Conservation (phyloP, 2,113 vertebrate species). For the Ancistrus triradiatus region DNA sequence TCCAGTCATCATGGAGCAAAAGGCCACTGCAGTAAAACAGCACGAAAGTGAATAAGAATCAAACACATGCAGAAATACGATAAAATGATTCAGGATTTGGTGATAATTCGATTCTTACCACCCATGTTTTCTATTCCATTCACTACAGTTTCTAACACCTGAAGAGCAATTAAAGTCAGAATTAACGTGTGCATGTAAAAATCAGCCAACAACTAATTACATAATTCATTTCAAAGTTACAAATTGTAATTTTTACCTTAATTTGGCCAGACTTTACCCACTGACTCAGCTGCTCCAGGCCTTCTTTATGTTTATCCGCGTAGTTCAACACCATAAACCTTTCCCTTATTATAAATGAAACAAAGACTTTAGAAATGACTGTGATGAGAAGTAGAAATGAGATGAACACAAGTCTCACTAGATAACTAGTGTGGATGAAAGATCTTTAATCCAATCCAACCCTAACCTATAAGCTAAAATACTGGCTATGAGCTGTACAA, state of each 20-base stretch:
- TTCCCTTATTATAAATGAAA: constrained; percentile 66
- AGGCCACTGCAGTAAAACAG: constrained; percentile 76
- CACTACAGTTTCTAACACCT: constrained; percentile 84
- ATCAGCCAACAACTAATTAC: background rate
- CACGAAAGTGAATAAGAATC: background rate
- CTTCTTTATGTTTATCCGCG: constrained; percentile 73
- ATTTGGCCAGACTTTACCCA: constrained; percentile 82
- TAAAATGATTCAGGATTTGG: background rate
- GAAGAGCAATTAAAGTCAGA: constrained; percentile 21
- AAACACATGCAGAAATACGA: background rate
- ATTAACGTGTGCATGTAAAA: background rate
- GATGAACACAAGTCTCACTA: too few species aligned
- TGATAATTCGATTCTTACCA: constrained; percentile 66
- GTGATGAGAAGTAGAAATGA: too few species aligned
- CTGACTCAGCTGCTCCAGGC: constrained; percentile 77
- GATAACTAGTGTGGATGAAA: background rate
- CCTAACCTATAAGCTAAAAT: too few species aligned
- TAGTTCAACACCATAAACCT: constrained; percentile 85
- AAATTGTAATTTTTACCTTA: constrained; percentile 70
- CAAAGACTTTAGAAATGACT: background rate
- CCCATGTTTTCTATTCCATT: constrained; percentile 86
- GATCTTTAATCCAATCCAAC: too few species aligned
- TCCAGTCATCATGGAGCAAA: constrained; percentile 93
- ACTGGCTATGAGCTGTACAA: too few species aligned
- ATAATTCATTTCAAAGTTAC: too few species aligned